Percentiles rank a stretch among this genome's conserved stretches.
phyloP scores from a whole-genome alignment of 2,888 invertebrate genomes.

The Chelonus formosanus region DNA sequence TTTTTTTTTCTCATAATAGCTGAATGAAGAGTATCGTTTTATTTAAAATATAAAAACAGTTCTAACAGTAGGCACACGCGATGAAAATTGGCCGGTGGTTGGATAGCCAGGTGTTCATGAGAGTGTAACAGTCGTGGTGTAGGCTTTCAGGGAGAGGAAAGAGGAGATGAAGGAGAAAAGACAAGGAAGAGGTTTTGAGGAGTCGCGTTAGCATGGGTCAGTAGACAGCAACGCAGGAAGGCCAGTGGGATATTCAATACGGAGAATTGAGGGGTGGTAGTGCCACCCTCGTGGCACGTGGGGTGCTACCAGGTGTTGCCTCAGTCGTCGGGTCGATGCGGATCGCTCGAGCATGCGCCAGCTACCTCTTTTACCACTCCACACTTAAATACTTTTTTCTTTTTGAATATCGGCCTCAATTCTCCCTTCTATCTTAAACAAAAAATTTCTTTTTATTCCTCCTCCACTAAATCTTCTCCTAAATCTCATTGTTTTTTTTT shows the following conservation, averaged over 20 bases:
- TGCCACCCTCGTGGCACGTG: slow-evolving; percentile 56
- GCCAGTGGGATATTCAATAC: slow-evolving; percentile 46
- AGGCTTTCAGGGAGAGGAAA: not conserved
- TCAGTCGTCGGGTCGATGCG: slow-evolving; percentile 52
- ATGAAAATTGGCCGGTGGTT: slow-evolving; percentile 16
- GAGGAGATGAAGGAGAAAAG: slow-evolving; percentile 16
- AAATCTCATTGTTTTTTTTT: slow-evolving; percentile 8
- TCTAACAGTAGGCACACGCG: slow-evolving; percentile 19
- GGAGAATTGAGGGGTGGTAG: slow-evolving; percentile 44
- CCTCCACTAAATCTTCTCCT: slow-evolving; percentile 8
- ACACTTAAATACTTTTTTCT: slow-evolving; percentile 5
- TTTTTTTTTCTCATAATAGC: not conserved
- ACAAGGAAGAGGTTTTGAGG: slow-evolving; percentile 36
- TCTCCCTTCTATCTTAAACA: slow-evolving; percentile 36
- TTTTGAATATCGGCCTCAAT: slow-evolving; percentile 27
- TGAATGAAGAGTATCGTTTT: not conserved
- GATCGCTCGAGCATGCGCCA: slow-evolving; percentile 52
- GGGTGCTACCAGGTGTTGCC: slow-evolving; percentile 48
- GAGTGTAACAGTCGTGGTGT: slow-evolving; percentile 24
- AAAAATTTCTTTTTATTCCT: slow-evolving; percentile 21
- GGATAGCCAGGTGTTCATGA: slow-evolving; percentile 34
- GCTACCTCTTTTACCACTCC: slow-evolving; percentile 34
- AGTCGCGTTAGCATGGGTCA: slow-evolving; percentile 53
- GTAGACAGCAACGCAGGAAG: slow-evolving; percentile 49
- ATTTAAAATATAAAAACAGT: slow-evolving; percentile 10